phyloP scores from a whole-genome alignment of 2,113 vertebrate species.

The Tringa solitaria region DNA sequence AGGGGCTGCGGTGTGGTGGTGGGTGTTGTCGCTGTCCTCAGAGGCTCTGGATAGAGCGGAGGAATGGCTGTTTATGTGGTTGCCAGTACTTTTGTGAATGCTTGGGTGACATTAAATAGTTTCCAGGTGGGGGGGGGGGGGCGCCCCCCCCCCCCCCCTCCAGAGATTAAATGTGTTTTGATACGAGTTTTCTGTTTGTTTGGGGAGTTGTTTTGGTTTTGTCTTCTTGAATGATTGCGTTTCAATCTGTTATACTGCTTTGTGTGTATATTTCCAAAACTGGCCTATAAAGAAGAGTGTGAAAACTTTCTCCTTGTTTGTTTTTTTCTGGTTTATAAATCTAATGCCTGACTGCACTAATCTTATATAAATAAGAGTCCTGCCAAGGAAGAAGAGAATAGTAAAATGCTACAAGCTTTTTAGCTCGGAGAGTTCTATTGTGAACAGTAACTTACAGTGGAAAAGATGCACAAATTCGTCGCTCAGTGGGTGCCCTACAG shows the following conservation, averaged over 20 bases:
- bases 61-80: not conserved
- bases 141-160: too few species aligned
- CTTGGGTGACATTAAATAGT: not conserved
- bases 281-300: not conserved
- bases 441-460: not conserved
- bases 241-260: not conserved
- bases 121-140: not conserved
- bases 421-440: not conserved
- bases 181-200: not conserved
- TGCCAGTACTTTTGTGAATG: not conserved
- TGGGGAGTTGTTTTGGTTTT: not conserved
- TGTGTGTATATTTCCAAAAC: not conserved
- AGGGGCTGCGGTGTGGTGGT: not conserved
- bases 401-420: not conserved
- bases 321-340: slow-evolving; percentile 49
- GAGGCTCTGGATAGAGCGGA: not conserved
- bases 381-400: slow-evolving; percentile 4
- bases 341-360: slow-evolving; percentile 24
- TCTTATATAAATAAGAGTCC: slow-evolving; percentile 21
- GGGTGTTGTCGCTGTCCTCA: not conserved
- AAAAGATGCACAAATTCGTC: not conserved
- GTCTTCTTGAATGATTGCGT: not conserved
- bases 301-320: slow-evolving; percentile 34
- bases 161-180: not conserved
- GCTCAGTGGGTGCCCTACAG: not conserved